Conservation (phyloP, 2,113 vertebrate species). For the Nestor notabilis region DNA sequence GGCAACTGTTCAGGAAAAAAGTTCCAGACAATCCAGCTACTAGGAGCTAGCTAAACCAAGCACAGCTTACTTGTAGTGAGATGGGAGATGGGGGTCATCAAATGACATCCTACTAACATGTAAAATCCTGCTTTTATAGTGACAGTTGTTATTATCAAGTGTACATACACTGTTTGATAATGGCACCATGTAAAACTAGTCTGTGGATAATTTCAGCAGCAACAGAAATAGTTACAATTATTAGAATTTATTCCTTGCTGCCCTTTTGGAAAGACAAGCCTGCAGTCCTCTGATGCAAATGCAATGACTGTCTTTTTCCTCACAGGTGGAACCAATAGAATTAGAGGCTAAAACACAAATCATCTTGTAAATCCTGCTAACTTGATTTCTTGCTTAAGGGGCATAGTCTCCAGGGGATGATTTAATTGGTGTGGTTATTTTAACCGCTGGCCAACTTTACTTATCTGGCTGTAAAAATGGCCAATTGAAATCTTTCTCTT, state of each 20-base stretch:
- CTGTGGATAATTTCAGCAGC: not conserved
- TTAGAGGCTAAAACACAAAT: not conserved
- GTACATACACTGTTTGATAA: not conserved
- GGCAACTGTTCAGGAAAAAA: not conserved
- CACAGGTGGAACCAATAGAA: not conserved
- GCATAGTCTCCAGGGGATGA: not conserved
- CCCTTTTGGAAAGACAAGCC: not conserved
- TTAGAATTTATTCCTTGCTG: not conserved
- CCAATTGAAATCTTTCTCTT: not conserved
- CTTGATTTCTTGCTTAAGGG: not conserved
- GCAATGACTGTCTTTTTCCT: not conserved
- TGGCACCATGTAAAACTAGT: not conserved
- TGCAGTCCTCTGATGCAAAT: not conserved
- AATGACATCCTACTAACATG: not conserved
- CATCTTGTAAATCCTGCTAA: not conserved
- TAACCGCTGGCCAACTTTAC: not conserved
- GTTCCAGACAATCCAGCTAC: not conserved
- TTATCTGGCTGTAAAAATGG: not conserved
- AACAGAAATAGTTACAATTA: not conserved
- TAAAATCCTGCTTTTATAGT: not conserved
- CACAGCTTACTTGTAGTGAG: not conserved
- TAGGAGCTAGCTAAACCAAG: not conserved
- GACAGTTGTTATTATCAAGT: not conserved
- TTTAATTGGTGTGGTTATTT: not conserved
- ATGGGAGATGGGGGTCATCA: not conserved